A percentile compares a stretch with the other conserved stretches of the same genome.
phyloP scores from a whole-genome alignment of 1,140 invertebrate species.

The Drosophila repleta region DNA sequence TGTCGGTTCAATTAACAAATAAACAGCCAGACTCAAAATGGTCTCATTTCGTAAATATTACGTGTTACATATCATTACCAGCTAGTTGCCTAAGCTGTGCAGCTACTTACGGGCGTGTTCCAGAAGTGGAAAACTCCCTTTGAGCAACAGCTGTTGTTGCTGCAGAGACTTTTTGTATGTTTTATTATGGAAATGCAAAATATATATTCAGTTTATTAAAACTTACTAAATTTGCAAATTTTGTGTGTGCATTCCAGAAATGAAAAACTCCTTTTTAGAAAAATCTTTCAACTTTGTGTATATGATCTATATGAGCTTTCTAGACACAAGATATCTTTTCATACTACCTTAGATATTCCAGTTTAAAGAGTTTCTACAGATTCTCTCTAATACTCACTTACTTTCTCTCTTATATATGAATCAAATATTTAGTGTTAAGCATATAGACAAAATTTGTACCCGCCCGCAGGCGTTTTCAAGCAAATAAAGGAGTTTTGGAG shows the following conservation, averaged over 20 bases:
- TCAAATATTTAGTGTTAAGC: too few relatives aligned
- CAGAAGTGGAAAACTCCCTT: neutral
- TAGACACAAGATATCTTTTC: neutral
- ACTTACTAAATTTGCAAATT: neutral
- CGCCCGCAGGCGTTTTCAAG: neutral
- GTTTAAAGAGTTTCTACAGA: too few relatives aligned
- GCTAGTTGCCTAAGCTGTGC: conserved; percentile 8
- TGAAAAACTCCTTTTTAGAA: neutral
- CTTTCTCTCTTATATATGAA: too few relatives aligned
- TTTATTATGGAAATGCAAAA: too few relatives aligned
- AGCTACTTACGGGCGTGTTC: neutral
- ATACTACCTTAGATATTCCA: too few relatives aligned
- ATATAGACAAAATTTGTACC: neutral
- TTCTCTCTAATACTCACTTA: too few relatives aligned
- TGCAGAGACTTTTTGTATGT: too few relatives aligned
- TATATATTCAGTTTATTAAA: too few relatives aligned
- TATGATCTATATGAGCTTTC: too few relatives aligned
- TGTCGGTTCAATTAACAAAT: conserved; percentile 44
- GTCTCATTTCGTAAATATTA: conserved; percentile 9
- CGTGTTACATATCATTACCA: conserved; percentile 27
- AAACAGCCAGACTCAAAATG: conserved; percentile 22
- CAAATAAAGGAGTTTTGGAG: conserved; percentile 1
- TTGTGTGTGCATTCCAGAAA: neutral
- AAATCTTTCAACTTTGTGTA: too few relatives aligned
- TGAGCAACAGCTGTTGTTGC: neutral